A percentile compares a stretch with the other conserved stretches of the same genome.
phyloP scores from a whole-genome alignment of 35 echinoderm and acorn worm genomes.

The Acanthaster planci region DNA sequence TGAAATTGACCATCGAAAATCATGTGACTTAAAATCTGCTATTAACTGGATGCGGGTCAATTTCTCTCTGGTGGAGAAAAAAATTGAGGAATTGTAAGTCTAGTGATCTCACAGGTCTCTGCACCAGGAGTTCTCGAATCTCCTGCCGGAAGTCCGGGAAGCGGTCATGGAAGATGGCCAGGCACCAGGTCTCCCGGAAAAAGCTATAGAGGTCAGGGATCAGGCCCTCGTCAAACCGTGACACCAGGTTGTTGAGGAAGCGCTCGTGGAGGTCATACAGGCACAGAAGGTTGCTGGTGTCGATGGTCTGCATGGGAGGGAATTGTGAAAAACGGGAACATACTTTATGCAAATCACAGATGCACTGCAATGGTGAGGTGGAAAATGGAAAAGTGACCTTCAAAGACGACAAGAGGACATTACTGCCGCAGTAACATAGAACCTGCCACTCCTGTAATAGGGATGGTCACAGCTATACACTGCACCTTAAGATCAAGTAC shows the following conservation, averaged over 20 bases:
- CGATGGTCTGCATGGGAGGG: slow-evolving; percentile 52
- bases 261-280: slow-evolving; percentile 97
- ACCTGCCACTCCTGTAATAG: too few species aligned
- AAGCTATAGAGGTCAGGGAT: slow-evolving; percentile 80
- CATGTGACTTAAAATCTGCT: too few species aligned
- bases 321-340: too few species aligned
- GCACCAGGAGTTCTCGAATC: slow-evolving; percentile 82
- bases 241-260: slow-evolving; percentile 96
- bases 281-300: slow-evolving; percentile 84
- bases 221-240: slow-evolving; percentile 85
- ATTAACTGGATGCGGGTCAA: too few species aligned
- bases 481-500: too few species aligned
- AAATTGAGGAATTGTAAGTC: too few species aligned
- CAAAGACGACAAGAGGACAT: too few species aligned
- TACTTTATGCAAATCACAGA: not conserved
- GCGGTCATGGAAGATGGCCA: slow-evolving; percentile 94
- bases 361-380: not conserved
- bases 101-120: slow-evolving; percentile 80
- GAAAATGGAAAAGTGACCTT: too few species aligned
- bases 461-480: too few species aligned
- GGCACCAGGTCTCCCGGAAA: slow-evolving; percentile 90
- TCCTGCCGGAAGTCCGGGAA: slow-evolving; percentile 98
- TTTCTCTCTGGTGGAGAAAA: not conserved
- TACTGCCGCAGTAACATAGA: too few species aligned
- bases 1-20: too few species aligned